Evolutionary conservation across 1,140 invertebrate genomes (phyloP).

Genomic region (Musca vetustissima): DNA sequence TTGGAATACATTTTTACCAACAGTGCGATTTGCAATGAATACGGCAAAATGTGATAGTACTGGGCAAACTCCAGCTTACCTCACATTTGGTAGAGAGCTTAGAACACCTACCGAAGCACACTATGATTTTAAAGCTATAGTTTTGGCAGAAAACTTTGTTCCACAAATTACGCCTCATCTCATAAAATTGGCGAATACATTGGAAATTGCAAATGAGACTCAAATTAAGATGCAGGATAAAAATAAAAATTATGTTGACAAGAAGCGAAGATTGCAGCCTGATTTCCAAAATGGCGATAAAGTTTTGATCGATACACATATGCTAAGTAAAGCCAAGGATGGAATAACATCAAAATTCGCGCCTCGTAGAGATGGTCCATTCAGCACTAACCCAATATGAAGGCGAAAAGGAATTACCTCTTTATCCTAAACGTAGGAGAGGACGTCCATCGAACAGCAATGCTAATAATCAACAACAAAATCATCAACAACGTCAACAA

Average conservation of each 20-base stretch:
- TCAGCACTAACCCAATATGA: neutral
- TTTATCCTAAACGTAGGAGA: neutral
- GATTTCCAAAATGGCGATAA: neutral
- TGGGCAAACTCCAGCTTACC: slow-evolving; percentile 38
- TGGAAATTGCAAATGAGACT: neutral
- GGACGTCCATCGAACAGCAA: neutral
- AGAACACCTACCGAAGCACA: neutral
- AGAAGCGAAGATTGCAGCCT: neutral
- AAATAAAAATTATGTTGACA: neutral
- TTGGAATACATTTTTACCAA: slow-evolving; percentile 32
- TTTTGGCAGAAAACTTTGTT: neutral
- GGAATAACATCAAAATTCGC: slow-evolving; percentile 8
- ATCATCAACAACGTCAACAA: too few species aligned
- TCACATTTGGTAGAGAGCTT: slow-evolving; percentile 4
- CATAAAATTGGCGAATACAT: neutral
- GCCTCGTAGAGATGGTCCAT: slow-evolving; percentile 17
- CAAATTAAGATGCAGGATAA: neutral
- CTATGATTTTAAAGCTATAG: neutral
- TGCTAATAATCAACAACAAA: too few species aligned
- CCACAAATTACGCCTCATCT: slow-evolving; percentile 7
- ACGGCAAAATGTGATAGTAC: slow-evolving; percentile 20
- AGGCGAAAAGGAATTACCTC: neutral
- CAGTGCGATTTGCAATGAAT: slow-evolving; percentile 24
- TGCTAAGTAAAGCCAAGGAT: too few species aligned
- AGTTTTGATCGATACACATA: neutral